phyloP scores from a whole-genome alignment of 2,113 vertebrate genomes.

The Phainopepla nitens region DNA sequence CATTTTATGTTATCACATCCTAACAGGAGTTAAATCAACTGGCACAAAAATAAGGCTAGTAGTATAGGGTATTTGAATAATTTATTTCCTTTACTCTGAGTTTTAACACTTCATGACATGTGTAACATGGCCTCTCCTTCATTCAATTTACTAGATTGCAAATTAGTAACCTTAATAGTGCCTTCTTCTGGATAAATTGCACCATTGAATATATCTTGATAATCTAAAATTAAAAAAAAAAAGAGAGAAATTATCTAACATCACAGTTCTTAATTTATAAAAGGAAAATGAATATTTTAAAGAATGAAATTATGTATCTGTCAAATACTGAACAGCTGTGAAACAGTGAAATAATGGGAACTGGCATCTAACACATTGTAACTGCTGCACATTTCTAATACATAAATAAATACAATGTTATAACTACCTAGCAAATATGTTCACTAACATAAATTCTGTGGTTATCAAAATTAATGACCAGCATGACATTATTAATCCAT shows the following conservation, averaged over 20 bases:
- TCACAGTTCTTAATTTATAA: background rate
- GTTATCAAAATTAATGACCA: constrained; percentile 39
- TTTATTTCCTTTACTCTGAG: background rate
- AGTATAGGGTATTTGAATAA: background rate
- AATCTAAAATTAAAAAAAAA: background rate
- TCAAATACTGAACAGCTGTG: background rate
- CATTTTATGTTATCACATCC: background rate
- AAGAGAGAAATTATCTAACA: background rate
- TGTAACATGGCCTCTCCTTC: background rate
- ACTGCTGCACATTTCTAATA: background rate
- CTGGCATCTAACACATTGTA: background rate
- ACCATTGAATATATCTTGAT: background rate
- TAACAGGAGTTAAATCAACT: background rate
- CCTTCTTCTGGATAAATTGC: background rate
- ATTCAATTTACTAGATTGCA: background rate
- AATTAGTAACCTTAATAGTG: background rate
- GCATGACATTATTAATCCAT: constrained; percentile 10
- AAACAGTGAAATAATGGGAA: background rate
- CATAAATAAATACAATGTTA: background rate
- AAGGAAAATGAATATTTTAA: background rate
- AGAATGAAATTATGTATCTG: background rate
- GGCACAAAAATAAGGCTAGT: background rate
- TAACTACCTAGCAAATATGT: background rate
- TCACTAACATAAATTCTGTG: background rate
- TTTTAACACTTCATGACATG: background rate